Base-by-base conservation (phyloP, 2,888 invertebrate species). In the Chloroclystis v-ata region DNA sequence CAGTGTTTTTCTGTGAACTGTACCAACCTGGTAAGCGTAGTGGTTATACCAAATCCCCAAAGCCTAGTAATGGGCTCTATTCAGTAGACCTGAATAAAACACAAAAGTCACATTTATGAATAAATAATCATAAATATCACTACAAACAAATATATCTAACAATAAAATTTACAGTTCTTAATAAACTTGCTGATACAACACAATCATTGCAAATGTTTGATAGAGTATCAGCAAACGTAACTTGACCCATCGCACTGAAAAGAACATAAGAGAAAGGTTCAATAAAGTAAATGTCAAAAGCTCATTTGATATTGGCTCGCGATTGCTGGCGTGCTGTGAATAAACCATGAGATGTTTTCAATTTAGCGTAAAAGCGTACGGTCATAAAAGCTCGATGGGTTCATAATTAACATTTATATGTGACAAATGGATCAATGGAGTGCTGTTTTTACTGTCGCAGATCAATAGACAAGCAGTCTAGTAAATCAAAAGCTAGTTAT, bases 281-380 rank as follows among this genome's bases (percentile, higher is more conserved):
- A 46, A 41, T 48, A 57, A 47, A 43, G 51, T 59, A 58, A 60
- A 69, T 75, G 69, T 73, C 69, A 64, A 68, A 52, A 57, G 78
- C 49, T 69, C 77, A 67, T 47, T 57, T 55, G 69, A 71, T 56
- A 65, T 63, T 80, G 82, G 82, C 52, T 56, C 54, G 52, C 54
- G 63, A 71, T 70, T 65, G 38, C 59, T 65, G 63, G 63, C 74
- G 65, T 69, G 80, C 69, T 67, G 75, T 85, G 84, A 84, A 85
- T 85, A 83, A 85, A 82, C 80, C 83, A 85, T 85, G 85, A 84
- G 82, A 75, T 83, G 83, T 85, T 83, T 85, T 84, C 83, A 84
- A 84, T 85, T 85, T 82, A 70, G 76, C 81, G 82, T 83, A 82
- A 85, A 83, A 85, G 85, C 82, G 75, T 83, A 75, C 61, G 57